A percentile compares a stretch with the other conserved stretches of the same genome.
Conservation (phyloP, 2,113 vertebrate species). For the Athene noctua region DNA sequence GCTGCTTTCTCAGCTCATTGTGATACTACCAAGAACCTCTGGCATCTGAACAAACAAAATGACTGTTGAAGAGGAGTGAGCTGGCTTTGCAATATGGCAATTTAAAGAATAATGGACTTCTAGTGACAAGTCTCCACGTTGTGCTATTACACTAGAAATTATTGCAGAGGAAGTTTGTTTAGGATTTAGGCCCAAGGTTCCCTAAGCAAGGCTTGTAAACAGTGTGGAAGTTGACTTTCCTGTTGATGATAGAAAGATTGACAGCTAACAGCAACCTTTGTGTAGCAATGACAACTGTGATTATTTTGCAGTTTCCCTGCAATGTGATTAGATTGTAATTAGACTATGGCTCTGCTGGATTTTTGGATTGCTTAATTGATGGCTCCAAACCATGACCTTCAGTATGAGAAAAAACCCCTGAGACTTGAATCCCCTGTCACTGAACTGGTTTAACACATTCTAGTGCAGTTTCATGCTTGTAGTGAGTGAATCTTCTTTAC, state of each 20-base stretch:
- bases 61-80: neutral
- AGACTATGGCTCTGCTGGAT: neutral
- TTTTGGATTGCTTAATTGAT: neutral
- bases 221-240: slow-evolving; percentile 69
- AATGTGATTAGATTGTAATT: slow-evolving; percentile 1
- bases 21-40: neutral
- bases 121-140: neutral
- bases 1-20: neutral
- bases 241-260: slow-evolving; percentile 64
- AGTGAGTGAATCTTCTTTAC: neutral
- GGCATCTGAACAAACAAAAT: neutral
- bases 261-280: slow-evolving; percentile 51
- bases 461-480: neutral
- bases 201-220: slow-evolving; percentile 61
- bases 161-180: slow-evolving; percentile 72
- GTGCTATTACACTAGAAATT: slow-evolving; percentile 55
- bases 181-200: slow-evolving; percentile 66
- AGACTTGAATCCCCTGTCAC: neutral
- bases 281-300: slow-evolving; percentile 7
- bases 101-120: slow-evolving; percentile 32
- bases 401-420: neutral
- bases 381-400: neutral
- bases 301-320: slow-evolving; percentile 26
- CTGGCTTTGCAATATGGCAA: neutral
- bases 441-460: neutral